These are phyloP conservation scores for Troides aeacus DNA, from an alignment of 2,888 invertebrate genomes.

Conservation along the genomic window DNA sequence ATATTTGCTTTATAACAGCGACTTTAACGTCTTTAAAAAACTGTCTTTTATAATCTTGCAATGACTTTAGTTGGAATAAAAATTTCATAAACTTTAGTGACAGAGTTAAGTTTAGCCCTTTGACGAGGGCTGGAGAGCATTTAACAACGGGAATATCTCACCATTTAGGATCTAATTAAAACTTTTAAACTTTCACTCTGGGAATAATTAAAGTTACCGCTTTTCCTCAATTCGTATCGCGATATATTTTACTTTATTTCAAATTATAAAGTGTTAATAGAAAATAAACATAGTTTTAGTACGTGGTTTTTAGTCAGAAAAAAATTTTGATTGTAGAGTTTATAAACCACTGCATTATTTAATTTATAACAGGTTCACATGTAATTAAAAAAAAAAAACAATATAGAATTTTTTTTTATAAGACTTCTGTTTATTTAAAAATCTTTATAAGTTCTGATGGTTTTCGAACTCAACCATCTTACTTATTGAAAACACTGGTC, in stretches of 20 bases:
- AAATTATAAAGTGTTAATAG: neutral
- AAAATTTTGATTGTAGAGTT: too few species aligned
- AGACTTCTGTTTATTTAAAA: too few species aligned
- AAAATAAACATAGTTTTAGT: neutral
- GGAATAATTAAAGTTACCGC: neutral
- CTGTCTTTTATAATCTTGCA: neutral
- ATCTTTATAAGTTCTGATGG: too few species aligned
- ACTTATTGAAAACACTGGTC: too few species aligned
- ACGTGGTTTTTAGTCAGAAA: too few species aligned
- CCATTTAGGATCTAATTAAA: constrained; percentile 9
- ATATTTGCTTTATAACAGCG: too few species aligned
- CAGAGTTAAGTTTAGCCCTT: neutral
- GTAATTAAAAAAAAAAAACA: too few species aligned
- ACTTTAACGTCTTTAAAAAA: too few species aligned
- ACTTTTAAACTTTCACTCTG: constrained; percentile 6
- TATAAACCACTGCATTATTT: too few species aligned
- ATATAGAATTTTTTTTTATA: too few species aligned
- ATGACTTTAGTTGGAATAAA: neutral
- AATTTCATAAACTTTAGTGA: constrained; percentile 1
- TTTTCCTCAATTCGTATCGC: neutral
- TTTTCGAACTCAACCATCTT: too few species aligned
- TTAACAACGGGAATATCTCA: constrained; percentile 3
- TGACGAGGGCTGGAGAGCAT: constrained; percentile 4
- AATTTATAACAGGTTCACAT: too few species aligned
- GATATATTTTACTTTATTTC: neutral